Conservation (phyloP, 2,797 vertebrate species). For the Pelodytes ibericus region DNA sequence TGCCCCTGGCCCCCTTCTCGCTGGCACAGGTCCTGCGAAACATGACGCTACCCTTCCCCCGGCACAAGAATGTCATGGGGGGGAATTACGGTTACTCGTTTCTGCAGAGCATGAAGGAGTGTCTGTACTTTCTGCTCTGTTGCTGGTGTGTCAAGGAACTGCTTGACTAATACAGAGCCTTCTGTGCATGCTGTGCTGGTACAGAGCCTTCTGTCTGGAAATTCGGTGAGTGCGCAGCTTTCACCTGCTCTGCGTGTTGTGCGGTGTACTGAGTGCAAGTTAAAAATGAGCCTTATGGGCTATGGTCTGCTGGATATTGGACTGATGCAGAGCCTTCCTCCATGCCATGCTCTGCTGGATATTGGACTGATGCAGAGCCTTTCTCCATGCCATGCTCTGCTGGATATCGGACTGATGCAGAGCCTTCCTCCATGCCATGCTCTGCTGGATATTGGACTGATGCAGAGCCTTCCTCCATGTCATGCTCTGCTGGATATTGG, state of each 20-base stretch:
- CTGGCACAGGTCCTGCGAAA: slow-evolving; percentile 60
- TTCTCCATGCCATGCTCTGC: not conserved
- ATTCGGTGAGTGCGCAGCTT: too few relatives aligned
- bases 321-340: not conserved
- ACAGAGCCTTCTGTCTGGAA: too few relatives aligned
- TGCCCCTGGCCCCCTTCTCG: slow-evolving; percentile 70
- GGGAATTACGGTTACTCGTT: slow-evolving; percentile 73
- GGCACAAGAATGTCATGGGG: slow-evolving; percentile 69
- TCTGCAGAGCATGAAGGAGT: slow-evolving; percentile 78
- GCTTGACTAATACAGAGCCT: slow-evolving; percentile 74
- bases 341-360: not conserved
- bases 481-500: too few relatives aligned
- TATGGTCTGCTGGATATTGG: not conserved
- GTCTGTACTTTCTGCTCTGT: slow-evolving; percentile 86
- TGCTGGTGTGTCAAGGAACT: slow-evolving; percentile 92
- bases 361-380: not conserved
- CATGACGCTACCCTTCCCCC: slow-evolving; percentile 70
- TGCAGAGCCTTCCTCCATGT: too few relatives aligned
- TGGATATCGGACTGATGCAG: not conserved
- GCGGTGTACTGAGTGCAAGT: too few relatives aligned
- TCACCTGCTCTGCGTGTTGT: not conserved
- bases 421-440: not conserved
- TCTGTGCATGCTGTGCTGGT: not conserved
- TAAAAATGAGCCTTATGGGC: too few relatives aligned
- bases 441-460: not conserved